These are phyloP conservation scores for Ctena decussata DNA, from an alignment of 2,888 invertebrate genomes.

Conservation along the genomic window DNA sequence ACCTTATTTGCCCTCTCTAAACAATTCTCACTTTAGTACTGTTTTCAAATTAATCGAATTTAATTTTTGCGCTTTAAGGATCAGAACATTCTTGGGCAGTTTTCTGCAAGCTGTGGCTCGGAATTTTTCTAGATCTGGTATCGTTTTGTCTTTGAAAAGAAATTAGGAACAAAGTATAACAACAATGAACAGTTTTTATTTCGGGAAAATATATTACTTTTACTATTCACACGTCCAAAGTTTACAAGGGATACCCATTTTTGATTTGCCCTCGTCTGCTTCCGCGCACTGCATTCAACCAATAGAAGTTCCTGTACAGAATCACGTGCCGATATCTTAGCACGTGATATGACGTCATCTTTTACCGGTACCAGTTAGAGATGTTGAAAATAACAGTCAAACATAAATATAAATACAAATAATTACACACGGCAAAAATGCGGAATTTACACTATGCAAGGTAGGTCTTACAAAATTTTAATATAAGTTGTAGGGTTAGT, in stretches of 20 bases:
- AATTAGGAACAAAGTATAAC: constrained; percentile 26
- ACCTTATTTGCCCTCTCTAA: no score
- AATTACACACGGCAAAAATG: constrained; percentile 71
- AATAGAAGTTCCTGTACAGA: constrained; percentile 55
- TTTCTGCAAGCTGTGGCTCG: no score
- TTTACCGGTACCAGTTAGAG: constrained; percentile 74
- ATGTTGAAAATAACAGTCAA: constrained; percentile 65
- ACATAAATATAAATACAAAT: constrained; percentile 58
- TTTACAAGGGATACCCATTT: constrained; percentile 73
- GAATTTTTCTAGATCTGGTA: no score
- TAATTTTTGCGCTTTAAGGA: no score
- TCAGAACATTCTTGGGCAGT: no score
- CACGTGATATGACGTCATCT: constrained; percentile 61
- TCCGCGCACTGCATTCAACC: constrained; percentile 61
- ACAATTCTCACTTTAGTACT: no score
- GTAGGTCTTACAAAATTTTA: constrained; percentile 68
- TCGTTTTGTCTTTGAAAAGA: not conserved
- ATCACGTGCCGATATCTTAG: constrained; percentile 55
- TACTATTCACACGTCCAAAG: constrained; percentile 66
- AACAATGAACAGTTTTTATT: constrained; percentile 63
- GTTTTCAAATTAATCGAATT: no score
- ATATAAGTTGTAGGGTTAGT: constrained; percentile 18
- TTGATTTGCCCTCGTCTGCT: constrained; percentile 53
- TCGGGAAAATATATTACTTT: constrained; percentile 72
- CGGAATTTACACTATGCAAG: constrained; percentile 45